These are phyloP conservation scores for Podotricha telesiphe DNA, from an alignment of 2,888 invertebrate genomes.

Conservation along the genomic window DNA sequence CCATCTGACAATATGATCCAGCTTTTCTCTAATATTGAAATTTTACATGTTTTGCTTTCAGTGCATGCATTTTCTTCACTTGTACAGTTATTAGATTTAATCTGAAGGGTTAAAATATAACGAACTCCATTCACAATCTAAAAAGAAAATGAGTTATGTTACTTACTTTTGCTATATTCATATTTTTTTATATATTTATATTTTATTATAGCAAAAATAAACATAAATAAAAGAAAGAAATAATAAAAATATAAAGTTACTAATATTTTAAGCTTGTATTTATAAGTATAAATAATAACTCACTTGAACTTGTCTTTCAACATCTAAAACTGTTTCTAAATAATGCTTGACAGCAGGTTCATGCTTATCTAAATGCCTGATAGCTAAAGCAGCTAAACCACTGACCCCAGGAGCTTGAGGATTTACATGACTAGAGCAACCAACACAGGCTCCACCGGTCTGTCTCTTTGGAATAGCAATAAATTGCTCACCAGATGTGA, in stretches of 20 bases:
- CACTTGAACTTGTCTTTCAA: constrained; percentile 84
- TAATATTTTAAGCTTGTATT: background rate
- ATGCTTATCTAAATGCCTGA: constrained; percentile 74
- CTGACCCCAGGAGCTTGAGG: constrained; percentile 77
- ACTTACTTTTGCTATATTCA: background rate
- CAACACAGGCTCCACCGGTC: constrained; percentile 68
- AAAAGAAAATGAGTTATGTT: constrained; percentile 23
- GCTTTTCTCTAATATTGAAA: constrained; percentile 86
- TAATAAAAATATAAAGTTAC: background rate
- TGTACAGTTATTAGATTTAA: constrained; percentile 77
- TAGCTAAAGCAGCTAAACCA: constrained; percentile 73
- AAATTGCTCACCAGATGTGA: constrained; percentile 80
- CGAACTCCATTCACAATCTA: constrained; percentile 84
- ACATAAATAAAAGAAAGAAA: background rate
- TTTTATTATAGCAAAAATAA: too few relatives aligned
- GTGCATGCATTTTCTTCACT: constrained; percentile 57
- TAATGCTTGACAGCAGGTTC: constrained; percentile 66
- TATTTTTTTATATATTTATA: too few relatives aligned
- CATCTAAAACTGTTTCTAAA: constrained; percentile 71
- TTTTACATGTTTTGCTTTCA: constrained; percentile 79
- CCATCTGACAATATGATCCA: constrained; percentile 84
- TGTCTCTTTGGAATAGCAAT: constrained; percentile 69
- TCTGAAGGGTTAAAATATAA: constrained; percentile 80
- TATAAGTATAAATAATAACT: constrained; percentile 32
- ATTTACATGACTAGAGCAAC: constrained; percentile 80